Evolutionary conservation across 2,888 invertebrate genomes (phyloP).

Genomic region (Alcis repandata): DNA sequence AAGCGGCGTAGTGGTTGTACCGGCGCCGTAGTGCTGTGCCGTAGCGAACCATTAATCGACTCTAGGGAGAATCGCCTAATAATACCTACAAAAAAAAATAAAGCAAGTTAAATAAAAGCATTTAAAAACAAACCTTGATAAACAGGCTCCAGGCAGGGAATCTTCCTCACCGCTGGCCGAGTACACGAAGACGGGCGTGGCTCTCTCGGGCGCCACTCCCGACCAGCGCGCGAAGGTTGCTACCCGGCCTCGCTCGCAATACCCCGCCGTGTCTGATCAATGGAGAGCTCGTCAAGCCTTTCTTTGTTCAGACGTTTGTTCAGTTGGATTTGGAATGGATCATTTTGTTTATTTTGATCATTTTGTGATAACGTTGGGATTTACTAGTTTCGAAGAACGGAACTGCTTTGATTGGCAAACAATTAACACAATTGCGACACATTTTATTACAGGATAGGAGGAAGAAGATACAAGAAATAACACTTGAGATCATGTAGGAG

Average conservation of each 20-base stretch:
- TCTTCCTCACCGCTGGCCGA: constrained; percentile 79
- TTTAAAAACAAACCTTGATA: constrained; percentile 60
- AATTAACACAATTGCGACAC: background rate
- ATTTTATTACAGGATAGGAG: background rate
- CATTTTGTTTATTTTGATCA: background rate
- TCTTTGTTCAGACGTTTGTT: background rate
- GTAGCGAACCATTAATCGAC: too few relatives aligned
- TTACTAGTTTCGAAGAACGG: constrained; percentile 1
- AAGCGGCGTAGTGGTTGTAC: too few relatives aligned
- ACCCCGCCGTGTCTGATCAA: constrained; percentile 58
- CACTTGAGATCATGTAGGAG: too few relatives aligned
- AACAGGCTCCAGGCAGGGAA: constrained; percentile 75
- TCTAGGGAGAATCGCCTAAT: too few relatives aligned
- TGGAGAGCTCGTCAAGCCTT: constrained; percentile 18
- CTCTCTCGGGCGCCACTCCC: constrained; percentile 71
- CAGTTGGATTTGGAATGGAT: background rate
- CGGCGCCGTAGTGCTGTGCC: too few relatives aligned
- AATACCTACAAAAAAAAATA: too few relatives aligned
- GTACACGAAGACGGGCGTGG: constrained; percentile 78
- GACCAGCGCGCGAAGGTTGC: constrained; percentile 76
- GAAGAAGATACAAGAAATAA: too few relatives aligned
- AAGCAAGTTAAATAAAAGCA: too few relatives aligned
- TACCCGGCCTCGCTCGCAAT: constrained; percentile 65
- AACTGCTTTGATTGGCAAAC: background rate
- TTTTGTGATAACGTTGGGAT: constrained; percentile 1